Evolutionary conservation across 2,797 vertebrate genomes (phyloP), one percentile per base, ranked within the genome.

Genomic region (Enteromius fasciolatus): DNA sequence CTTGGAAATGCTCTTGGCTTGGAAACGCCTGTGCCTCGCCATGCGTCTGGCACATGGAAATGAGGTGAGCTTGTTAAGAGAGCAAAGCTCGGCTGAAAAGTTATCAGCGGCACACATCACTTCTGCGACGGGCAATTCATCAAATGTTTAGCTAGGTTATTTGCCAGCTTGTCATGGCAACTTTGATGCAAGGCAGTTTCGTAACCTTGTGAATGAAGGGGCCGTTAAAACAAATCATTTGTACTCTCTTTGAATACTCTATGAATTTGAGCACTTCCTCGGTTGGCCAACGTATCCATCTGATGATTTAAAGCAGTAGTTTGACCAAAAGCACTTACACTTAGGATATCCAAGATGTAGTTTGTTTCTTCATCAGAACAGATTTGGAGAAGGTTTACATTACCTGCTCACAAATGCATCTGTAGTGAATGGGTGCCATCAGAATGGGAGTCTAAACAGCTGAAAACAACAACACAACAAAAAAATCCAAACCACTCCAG

Each of bases 51-150:
- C 72, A 82, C 85, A 59, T 46, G 73, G 83, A 90, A 83, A 89
- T 84, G 86, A 90, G 88, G 70, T 61, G 83, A 88, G 89, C 86
- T 87, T 85, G 86, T 91, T 89, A 87, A 89, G 85, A 89, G 61
- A 31, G 33, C 5, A 8, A 23, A 67, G 85, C 82, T 87, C 81
- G 83, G 74, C 74, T 50, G 84, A 78, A 82, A 87, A 88, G 84
- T 89, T 89, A 89, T 90, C 86, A 77, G 72, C n/a, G 50, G 54
- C 67, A 61, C 66, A 75, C 76, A 67, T 88, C 80, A 66, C 81
- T 83, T 75, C 69, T 33, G 87, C 88, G 87, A 87, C 76, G 52
- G 85, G 76, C 80, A 82, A 85, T 92, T 90, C 80, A 87, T 91
- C 89, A 90, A 87, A 83, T 76, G 86, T 52, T n/a, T 57, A 57